Base-by-base conservation (phyloP, 1,140 invertebrate species). In the Drosophila chauvacae region DNA sequence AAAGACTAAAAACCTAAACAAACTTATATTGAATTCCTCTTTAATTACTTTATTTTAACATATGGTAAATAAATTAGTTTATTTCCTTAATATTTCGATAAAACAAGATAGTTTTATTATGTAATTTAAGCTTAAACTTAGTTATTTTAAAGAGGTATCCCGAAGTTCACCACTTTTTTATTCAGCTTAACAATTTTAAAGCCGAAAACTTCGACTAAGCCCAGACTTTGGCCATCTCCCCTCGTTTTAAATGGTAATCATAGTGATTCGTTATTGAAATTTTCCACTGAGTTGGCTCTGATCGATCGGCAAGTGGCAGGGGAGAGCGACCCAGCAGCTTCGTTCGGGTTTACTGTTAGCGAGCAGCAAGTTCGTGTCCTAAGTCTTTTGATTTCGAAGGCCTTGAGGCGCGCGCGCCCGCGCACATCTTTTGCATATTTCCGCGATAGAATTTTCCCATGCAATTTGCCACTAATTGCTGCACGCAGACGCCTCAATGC, bases 201-300 rank as follows among this genome's bases (percentile, higher is more conserved):
- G 39, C 39, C 35, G 30, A 69, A 77, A 51, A 44, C 16, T 77
- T 39, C 39, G 50, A 18, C 5, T 26, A 1, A 48, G 44, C 58
- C 44, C 26, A 37, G 30, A 14, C 18, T 35, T 35, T 7, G 45
- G 62, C 45, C 47, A 73, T 39, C 53, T 37, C 56, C 58, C n/a
- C 68, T 44, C 59, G 62, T 60, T 56, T 70, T 76, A 81, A 86
- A 86, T 86, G 82, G 77, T 90, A 88, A 90, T 90, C 77, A 90
- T 90, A 90, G 86, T 90, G 81, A 90, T 90, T 90, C 68, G 68
- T 76, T 90, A 90, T 90, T 90, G 85, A 90, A 90, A 90, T 80
- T 80, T 81, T 77, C 33, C 75, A 81, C 73, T 59, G 73, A 45
- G 56, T 48, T 68, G 50, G 26, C 53, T 56, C 53, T 56, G 53